Evolutionary conservation across 1,140 invertebrate species (phyloP), one percentile per base, ranked within the genome.

Genomic region (Tetramorium alpestre): DNA sequence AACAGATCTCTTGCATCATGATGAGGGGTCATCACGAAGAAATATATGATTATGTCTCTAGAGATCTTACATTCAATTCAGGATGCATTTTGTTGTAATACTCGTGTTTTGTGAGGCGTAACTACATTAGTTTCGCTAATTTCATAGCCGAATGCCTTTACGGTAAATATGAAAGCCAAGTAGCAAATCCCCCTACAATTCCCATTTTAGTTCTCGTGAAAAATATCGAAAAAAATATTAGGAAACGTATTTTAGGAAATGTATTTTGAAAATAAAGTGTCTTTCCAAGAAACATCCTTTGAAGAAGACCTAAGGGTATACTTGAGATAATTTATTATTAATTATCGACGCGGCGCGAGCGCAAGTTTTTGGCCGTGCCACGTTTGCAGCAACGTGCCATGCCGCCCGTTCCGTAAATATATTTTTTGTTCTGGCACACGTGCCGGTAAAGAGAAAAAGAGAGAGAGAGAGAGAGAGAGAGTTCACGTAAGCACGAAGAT

Each of bases 401-500:
- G 72, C 77, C 67, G 44, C 10, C 60, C 62, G 60, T 76, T 67
- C 80, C 85, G 70, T 69, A 84, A 87, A 90, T 89, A 25, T 49
- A 90, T 90, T 75, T 90, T 89, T 88, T 90, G 85, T 70, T 64
- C 60, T 90, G 80, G 84, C 54, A 75, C 89, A 89, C 89, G 88
- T 89, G 86, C 88, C 76, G 85, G 70, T 76, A 78, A 70, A 33
- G 33, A 33, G 33, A 33, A 4, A 33, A 4, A 33, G 33, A 33
- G 33, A 33, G 33, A 33, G 33, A 33, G 33, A 33, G 33, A 33
- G 33, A 33, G 33, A 33, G 33, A 33, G 33, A 33, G 33, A 33
- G 76, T 64, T 81, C 81, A 88, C 88, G 88, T 90, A 90, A 90
- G 89, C 89, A 86, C 25, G 77, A 86, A 90, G 89, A 88, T 90